Base-by-base conservation (phyloP, 2,888 invertebrate genomes). In the Margaritifera margaritifera region DNA sequence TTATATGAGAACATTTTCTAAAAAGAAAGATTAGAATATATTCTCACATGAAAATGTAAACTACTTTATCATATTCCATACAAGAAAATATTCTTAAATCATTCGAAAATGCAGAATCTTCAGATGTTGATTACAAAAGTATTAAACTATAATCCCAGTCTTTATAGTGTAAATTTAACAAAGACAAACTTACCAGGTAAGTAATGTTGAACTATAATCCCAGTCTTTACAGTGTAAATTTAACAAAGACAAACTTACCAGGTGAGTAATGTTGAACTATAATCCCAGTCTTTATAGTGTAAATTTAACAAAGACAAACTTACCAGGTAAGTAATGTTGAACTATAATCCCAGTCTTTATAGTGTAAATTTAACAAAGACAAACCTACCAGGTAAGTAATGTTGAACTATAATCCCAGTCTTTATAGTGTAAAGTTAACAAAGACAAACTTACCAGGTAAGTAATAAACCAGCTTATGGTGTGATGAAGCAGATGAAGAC, bases 391-490 rank as follows among this genome's bases (percentile, higher is more conserved):
- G 6, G 3, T 6, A 25, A 22, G 22, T 27, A 53, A 19, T 19
- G 18, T 22, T n/a, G 20, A 22, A 4, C 4, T 25, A 59, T 59
- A 24, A 24, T n/a, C 20, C 11, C 52, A 62, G 1, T 51, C 25
- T 8, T 6, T 3, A 19, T 27, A 31, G 8, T 24, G 19, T 63
- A 20, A 1, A 54, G 18, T 27, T 24, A 50, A 57, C 11, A 62
- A 53, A 15, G 11, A 20, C 19, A 31, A 54, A 73, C 81, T 83
- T 78, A 86, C 86, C 72, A 84, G 74, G 68, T 85, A 86, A 2
- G 84, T 84, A 20, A 86, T 76, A 50, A 86, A 81, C 86, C 86
- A 86, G 31, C 80, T 80, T 20, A 84, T 80, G 1, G 82, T 80
- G 65, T 81, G 81, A 56, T 85, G 85, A 1, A 86, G 71, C 8